A percentile compares a stretch with the other conserved stretches of the same genome.
Evolutionary conservation across 2,113 vertebrate genomes (phyloP).

Genomic region (Himantopus leucocephalus): DNA sequence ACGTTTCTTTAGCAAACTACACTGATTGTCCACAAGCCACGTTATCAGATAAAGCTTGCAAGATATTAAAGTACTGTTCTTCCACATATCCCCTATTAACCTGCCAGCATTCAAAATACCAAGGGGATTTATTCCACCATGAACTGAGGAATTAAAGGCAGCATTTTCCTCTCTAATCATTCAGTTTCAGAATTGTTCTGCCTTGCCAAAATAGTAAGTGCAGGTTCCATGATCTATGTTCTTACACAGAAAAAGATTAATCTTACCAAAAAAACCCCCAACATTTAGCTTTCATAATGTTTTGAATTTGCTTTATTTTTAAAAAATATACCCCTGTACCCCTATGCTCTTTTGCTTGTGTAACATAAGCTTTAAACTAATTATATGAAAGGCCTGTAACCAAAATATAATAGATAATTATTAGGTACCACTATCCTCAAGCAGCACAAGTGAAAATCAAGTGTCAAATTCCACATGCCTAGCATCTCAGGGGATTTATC

Average conservation of each 20-base stretch:
- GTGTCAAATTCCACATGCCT: background rate
- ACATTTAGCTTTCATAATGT: background rate
- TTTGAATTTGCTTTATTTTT: background rate
- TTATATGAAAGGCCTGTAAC: background rate
- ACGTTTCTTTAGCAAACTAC: background rate
- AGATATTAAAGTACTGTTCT: background rate
- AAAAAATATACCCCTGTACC: background rate
- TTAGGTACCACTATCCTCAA: background rate
- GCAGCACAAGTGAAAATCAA: background rate
- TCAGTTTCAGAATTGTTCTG: background rate
- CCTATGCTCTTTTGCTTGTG: background rate
- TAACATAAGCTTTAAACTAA: background rate
- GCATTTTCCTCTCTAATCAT: background rate
- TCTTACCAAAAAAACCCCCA: background rate
- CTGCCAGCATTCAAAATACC: background rate
- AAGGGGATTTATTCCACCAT: background rate
- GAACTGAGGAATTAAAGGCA: background rate
- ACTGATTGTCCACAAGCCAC: background rate
- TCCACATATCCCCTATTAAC: background rate
- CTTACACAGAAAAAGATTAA: background rate
- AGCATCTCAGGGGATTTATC: background rate
- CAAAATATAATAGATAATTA: constrained; percentile 10
- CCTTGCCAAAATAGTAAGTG: background rate
- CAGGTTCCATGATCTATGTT: background rate
- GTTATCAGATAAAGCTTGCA: background rate